phyloP scores from a whole-genome alignment of 2,113 vertebrate genomes.

The Argyrosomus japonicus region DNA sequence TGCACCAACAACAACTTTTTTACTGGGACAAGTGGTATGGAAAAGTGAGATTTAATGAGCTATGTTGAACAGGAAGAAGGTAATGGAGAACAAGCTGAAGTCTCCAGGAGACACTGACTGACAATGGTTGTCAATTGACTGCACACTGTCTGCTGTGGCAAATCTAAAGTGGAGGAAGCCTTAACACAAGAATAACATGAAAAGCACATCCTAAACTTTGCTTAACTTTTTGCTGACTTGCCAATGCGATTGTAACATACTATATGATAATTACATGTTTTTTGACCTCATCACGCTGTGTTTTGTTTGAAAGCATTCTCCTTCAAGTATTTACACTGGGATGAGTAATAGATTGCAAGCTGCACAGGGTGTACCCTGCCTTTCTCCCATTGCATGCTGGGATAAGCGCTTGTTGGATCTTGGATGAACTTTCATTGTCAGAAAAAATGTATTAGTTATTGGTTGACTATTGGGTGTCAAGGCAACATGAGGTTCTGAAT shows the following conservation, averaged over 20 bases:
- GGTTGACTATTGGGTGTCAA: conserved; percentile 14
- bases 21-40: conserved; percentile 78
- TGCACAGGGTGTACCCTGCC: background rate
- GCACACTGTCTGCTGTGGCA: conserved; percentile 29
- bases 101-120: conserved; percentile 51
- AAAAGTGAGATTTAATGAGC: conserved; percentile 80
- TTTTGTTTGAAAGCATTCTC: conserved; percentile 15
- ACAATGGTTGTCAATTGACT: conserved; percentile 44
- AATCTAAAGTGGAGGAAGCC: conserved; percentile 4
- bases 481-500: conserved; percentile 1
- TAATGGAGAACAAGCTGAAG: conserved; percentile 68
- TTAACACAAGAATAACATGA: conserved; percentile 18
- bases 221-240: background rate
- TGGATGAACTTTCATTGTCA: background rate
- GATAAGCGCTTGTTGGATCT: background rate
- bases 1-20: conserved; percentile 84
- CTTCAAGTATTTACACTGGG: conserved; percentile 25
- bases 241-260: background rate
- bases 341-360: conserved; percentile 10
- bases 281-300: background rate
- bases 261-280: background rate
- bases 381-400: background rate
- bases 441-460: background rate
- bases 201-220: conserved; percentile 11
- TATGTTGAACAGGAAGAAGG: conserved; percentile 69